Conservation (phyloP, 2,113 vertebrate species). For the Gymnorhina tibicen region DNA sequence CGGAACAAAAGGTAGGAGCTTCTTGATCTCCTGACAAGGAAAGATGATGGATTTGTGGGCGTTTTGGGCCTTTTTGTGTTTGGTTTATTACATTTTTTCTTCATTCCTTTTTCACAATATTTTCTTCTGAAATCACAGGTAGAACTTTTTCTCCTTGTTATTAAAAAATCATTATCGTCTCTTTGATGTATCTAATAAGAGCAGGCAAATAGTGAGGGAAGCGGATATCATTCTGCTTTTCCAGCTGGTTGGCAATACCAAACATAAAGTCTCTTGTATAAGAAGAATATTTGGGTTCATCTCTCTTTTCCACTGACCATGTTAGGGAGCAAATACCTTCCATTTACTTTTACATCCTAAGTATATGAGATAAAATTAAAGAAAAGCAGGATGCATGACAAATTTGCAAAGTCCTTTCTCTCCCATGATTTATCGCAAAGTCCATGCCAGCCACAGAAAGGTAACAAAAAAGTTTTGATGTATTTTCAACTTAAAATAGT, state of each 20-base stretch:
- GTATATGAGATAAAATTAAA: neutral
- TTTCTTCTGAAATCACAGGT: neutral
- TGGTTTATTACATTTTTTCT: neutral
- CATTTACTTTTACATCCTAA: neutral
- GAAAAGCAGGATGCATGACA: neutral
- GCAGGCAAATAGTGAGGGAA: neutral
- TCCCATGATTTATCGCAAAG: neutral
- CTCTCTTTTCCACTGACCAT: neutral
- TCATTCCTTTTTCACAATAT: neutral
- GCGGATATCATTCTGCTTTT: neutral
- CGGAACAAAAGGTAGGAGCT: neutral
- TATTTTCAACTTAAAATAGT: neutral
- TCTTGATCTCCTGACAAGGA: neutral
- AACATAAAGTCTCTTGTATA: neutral
- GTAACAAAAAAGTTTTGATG: neutral
- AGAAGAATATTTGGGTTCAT: neutral
- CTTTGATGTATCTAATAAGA: neutral
- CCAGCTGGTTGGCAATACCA: neutral
- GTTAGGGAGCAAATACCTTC: neutral
- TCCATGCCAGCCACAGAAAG: neutral
- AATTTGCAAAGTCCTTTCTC: neutral
- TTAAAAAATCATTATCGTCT: neutral
- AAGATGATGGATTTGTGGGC: neutral
- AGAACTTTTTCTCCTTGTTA: neutral
- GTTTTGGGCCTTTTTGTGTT: neutral